Conservation (phyloP, 2,888 invertebrate genomes). For the Ecdyonurus torrentis region DNA sequence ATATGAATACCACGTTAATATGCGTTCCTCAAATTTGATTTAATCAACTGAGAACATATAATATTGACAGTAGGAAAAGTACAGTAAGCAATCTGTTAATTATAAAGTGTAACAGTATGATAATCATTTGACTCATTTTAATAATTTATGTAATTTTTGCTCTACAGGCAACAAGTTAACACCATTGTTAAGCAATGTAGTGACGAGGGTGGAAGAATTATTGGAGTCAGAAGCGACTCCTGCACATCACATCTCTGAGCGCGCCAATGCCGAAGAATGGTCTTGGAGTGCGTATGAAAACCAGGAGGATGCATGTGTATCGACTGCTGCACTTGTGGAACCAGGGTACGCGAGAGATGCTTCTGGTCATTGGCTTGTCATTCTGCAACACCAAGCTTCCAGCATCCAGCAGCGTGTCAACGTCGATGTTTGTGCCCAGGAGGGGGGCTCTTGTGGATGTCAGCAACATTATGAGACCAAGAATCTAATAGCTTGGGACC, state of each 20-base stretch:
- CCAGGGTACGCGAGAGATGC: slow-evolving; percentile 19
- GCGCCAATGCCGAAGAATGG: slow-evolving; percentile 12
- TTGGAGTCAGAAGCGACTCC: slow-evolving; percentile 14
- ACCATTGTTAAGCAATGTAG: slow-evolving; percentile 11
- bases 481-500: slow-evolving; percentile 20
- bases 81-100: too few relatives aligned
- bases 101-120: too few relatives aligned
- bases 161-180: slow-evolving; percentile 13
- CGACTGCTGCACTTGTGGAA: slow-evolving; percentile 13
- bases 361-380: slow-evolving; percentile 19
- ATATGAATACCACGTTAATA: too few relatives aligned
- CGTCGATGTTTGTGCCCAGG: slow-evolving; percentile 17
- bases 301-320: slow-evolving; percentile 13
- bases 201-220: slow-evolving; percentile 9
- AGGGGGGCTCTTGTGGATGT: slow-evolving; percentile 16
- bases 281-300: slow-evolving; percentile 12
- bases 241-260: slow-evolving; percentile 9
- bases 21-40: too few relatives aligned
- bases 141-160: too few relatives aligned
- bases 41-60: too few relatives aligned
- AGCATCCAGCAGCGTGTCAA: slow-evolving; percentile 17
- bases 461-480: slow-evolving; percentile 18
- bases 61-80: too few relatives aligned
- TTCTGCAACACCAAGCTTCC: slow-evolving; percentile 17
- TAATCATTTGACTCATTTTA: too few relatives aligned